phyloP scores from a whole-genome alignment of 1,140 invertebrate species.

The Atopsyche davidsoni region DNA sequence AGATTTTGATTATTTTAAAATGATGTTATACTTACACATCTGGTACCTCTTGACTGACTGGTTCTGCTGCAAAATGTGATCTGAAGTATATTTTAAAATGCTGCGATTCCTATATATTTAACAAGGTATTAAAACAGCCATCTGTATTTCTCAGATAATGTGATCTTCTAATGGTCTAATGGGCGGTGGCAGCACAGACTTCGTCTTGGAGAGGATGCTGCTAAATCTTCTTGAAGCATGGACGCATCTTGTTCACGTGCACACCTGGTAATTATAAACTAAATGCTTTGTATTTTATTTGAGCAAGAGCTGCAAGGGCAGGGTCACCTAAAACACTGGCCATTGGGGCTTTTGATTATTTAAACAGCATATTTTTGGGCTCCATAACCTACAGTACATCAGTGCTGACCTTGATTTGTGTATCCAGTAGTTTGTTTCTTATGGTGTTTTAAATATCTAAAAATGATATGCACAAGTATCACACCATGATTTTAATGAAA shows the following conservation, averaged over 20 bases:
- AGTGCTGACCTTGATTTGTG: no score
- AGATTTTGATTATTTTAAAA: slow-evolving; percentile 17
- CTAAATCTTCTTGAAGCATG: slow-evolving; percentile 99
- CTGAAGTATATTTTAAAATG: slow-evolving; percentile 32
- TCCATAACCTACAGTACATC: no score
- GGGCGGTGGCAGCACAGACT: slow-evolving; percentile 96
- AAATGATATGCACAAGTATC: no score
- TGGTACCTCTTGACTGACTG: slow-evolving; percentile 74
- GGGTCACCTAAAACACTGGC: no score
- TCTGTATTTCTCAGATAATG: slow-evolving; percentile 73
- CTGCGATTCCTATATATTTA: not conserved
- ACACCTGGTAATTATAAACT: no score
- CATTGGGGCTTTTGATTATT: no score
- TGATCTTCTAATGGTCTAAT: slow-evolving; percentile 94
- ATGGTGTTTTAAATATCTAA: no score
- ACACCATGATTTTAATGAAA: no score
- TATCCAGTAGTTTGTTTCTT: no score
- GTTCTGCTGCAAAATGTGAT: slow-evolving; percentile 39
- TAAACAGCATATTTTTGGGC: no score
- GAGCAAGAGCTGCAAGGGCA: no score
- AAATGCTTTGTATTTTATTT: no score
- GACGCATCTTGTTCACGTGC: slow-evolving; percentile 97
- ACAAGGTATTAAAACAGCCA: not conserved
- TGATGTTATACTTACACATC: slow-evolving; percentile 48
- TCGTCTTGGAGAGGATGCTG: slow-evolving; percentile 97